Percentiles rank a stretch among this genome's conserved stretches.
Evolutionary conservation across 2,797 vertebrate genomes (phyloP).

Genomic region (Masticophis lateralis): DNA sequence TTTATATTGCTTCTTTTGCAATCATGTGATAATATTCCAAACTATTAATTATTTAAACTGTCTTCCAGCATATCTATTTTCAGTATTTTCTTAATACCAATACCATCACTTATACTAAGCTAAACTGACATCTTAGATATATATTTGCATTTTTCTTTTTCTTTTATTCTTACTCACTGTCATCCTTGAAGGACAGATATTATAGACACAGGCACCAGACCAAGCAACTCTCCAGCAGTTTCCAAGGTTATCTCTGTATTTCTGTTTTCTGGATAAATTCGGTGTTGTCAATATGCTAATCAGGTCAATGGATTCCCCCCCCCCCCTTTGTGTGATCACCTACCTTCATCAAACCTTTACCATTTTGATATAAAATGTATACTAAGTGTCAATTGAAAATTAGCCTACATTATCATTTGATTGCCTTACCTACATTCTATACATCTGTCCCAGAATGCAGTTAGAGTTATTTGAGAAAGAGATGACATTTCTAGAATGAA

Average conservation of each 20-base stretch:
- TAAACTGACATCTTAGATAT: background rate
- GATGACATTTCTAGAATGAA: slow-evolving; percentile 6
- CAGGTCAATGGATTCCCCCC: background rate
- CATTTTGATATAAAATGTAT: background rate
- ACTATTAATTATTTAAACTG: background rate
- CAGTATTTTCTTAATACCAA: background rate
- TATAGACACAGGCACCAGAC: background rate
- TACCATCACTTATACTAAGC: background rate
- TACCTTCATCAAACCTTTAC: background rate
- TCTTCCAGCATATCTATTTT: background rate
- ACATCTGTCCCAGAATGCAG: slow-evolving; percentile 15
- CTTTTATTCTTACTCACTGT: background rate
- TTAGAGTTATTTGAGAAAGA: slow-evolving; percentile 6
- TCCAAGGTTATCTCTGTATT: background rate
- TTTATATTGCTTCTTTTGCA: background rate
- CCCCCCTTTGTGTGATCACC: background rate
- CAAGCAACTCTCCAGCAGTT: background rate
- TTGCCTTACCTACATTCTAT: background rate
- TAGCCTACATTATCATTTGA: background rate
- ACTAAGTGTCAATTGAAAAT: background rate
- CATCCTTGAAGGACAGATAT: background rate
- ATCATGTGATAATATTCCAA: background rate
- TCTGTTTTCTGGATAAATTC: background rate
- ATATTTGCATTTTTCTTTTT: background rate
- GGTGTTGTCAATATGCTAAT: background rate